Base-by-base conservation (phyloP, 2,113 vertebrate species). In the Gila orcuttii region DNA sequence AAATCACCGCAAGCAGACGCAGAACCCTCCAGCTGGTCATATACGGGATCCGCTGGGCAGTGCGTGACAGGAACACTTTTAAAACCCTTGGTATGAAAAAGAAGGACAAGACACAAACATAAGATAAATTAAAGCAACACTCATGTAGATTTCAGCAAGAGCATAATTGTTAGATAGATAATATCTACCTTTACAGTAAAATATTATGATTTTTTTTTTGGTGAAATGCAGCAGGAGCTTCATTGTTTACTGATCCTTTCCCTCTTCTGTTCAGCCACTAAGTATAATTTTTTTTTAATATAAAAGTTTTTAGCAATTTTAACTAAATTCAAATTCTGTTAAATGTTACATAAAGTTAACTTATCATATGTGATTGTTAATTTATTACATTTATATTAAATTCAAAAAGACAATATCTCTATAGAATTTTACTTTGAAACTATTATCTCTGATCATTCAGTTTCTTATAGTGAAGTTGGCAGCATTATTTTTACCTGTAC, bases 11-110 rank as follows among this genome's bases (percentile, higher is more conserved):
- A 87, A 99, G 93, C 95, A 99, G 96, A 81, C 96, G 95, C 93
- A 99, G 94, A 33, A 99, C 97, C 39, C 97, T 93, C 90, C 97
- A 97, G 87, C 97, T 97, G 69, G 98, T 99, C 97, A 99, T 98
- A 89, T 98, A 99, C 0, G 98, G 98, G 33, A 96, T 97, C 86
- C 98, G 94, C 87, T 99, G 98, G 82, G 96, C 98, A 0, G 98
- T 99, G 87, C 97, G 96, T 55, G 98, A 99, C 86, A 99, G 95
- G 92, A 99, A 99, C 47, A 99, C 97, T 90, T 99, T 99, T 89
- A 99, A 91, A 85, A 99, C 98, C 93, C 98, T 99, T 93, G 25
- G 15, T 52, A 15, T 17, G 60, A 66, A 55, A 50, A 50, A 52
- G 15, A 55, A 77, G 9, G 23, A 74, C 50, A 39, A 88, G 89